phyloP scores from a whole-genome alignment of 2,797 vertebrate species.

The Cuniculus paca region DNA sequence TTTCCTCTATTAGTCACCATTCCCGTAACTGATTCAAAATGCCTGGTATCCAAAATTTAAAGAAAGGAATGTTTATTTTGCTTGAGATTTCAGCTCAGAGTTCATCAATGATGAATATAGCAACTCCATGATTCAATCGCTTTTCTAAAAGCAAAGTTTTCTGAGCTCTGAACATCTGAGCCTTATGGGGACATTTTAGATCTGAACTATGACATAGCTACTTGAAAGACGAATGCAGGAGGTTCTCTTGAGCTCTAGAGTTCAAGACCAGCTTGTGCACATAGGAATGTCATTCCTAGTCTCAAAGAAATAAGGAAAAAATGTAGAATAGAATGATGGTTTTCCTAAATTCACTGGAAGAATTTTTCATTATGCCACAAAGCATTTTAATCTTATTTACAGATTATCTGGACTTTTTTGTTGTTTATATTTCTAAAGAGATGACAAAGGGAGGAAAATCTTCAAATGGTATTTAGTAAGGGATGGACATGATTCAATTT shows the following conservation, averaged over 20 bases:
- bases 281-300: fast-evolving
- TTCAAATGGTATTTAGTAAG: not conserved
- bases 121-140: not conserved
- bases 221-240: not conserved
- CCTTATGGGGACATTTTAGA: not conserved
- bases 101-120: not conserved
- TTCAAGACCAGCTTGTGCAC: not conserved
- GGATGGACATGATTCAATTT: not conserved
- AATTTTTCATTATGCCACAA: not conserved
- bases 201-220: not conserved
- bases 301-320: not conserved
- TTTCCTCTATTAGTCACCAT: not conserved
- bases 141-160: not conserved
- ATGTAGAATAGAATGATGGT: not conserved
- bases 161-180: not conserved
- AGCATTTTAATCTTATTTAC: not conserved
- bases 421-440: not conserved
- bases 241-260: too few relatives aligned
- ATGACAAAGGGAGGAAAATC: not conserved
- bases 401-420: not conserved
- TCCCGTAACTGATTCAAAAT: not conserved
- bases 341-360: not conserved
- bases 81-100: not conserved
- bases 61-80: not conserved
- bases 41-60: not conserved